Percentiles rank a stretch among this genome's conserved stretches.
phyloP scores from a whole-genome alignment of 2,797 vertebrate genomes.

The Etheostoma nigrum region DNA sequence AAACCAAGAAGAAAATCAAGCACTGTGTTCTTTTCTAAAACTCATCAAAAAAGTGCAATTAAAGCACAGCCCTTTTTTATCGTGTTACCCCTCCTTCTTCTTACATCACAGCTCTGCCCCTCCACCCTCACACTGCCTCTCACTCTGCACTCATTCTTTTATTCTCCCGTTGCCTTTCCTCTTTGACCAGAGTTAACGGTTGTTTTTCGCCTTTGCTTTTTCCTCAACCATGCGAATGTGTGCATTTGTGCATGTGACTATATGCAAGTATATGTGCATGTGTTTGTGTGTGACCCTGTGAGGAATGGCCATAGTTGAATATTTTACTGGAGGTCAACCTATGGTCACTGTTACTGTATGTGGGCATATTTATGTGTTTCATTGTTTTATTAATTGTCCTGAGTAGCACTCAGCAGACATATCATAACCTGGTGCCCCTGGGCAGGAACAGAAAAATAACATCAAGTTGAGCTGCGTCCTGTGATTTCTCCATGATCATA shows the following conservation, averaged over 20 bases:
- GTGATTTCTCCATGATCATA: slow-evolving; percentile 46
- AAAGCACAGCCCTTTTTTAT: slow-evolving; percentile 71
- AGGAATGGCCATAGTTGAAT: slow-evolving; percentile 45
- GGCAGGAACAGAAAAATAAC: slow-evolving; percentile 20
- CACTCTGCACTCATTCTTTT: slow-evolving; percentile 86
- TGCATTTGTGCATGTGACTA: neutral
- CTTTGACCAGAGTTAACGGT: slow-evolving; percentile 64
- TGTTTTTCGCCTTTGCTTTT: slow-evolving; percentile 70
- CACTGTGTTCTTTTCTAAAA: slow-evolving; percentile 51
- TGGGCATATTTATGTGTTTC: slow-evolving; percentile 22
- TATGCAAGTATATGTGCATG: neutral
- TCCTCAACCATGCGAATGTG: slow-evolving; percentile 32
- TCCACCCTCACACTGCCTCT: slow-evolving; percentile 70
- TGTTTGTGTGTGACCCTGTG: slow-evolving; percentile 11
- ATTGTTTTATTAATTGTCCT: neutral
- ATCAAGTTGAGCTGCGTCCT: slow-evolving; percentile 23
- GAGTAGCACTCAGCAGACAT: neutral
- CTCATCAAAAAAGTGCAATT: slow-evolving; percentile 66
- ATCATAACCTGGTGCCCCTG: slow-evolving; percentile 8
- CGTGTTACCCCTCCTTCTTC: slow-evolving; percentile 24
- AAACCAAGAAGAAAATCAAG: slow-evolving; percentile 74
- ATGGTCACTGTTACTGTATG: slow-evolving; percentile 49
- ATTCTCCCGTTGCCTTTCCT: slow-evolving; percentile 75
- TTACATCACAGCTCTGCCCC: slow-evolving; percentile 38
- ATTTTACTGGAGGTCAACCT: slow-evolving; percentile 37